phyloP scores from a whole-genome alignment of 2,113 vertebrate genomes.

The Gymnarchus niloticus region DNA sequence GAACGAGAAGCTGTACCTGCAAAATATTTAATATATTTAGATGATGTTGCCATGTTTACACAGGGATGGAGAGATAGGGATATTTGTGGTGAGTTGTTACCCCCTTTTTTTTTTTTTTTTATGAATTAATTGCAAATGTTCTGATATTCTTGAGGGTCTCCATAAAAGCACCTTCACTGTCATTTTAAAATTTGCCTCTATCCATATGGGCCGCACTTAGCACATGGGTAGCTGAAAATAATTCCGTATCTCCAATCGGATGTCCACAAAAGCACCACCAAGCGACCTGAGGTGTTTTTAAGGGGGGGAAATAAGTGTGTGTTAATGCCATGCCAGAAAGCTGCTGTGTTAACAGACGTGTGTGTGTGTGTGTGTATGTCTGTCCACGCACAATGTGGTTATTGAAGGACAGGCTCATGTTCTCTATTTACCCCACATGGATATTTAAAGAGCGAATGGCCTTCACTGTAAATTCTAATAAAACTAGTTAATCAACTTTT shows the following conservation, averaged over 20 bases:
- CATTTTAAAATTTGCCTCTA: too few relatives aligned
- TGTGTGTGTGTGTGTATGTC: too few relatives aligned
- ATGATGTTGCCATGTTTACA: neutral
- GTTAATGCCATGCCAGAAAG: neutral
- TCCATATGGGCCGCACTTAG: too few relatives aligned
- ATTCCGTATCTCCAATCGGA: too few relatives aligned
- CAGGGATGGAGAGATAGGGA: neutral
- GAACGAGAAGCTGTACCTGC: neutral
- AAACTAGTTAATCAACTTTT: neutral
- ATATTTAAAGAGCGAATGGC: conserved; percentile 17
- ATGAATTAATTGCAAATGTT: neutral
- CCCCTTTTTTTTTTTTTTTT: neutral
- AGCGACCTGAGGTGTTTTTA: neutral
- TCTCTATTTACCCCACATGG: neutral
- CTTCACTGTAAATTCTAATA: conserved; percentile 19
- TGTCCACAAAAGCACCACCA: too few relatives aligned
- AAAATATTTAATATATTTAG: neutral
- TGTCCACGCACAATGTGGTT: neutral
- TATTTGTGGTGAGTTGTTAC: neutral
- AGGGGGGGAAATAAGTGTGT: neutral
- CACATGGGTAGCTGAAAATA: neutral
- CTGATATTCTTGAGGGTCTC: neutral
- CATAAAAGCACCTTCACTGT: too few relatives aligned
- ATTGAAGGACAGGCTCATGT: conserved; percentile 6
- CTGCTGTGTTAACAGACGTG: too few relatives aligned